Evolutionary conservation across 2,113 vertebrate genomes (phyloP).

Genomic region (Arothron firmamentum): DNA sequence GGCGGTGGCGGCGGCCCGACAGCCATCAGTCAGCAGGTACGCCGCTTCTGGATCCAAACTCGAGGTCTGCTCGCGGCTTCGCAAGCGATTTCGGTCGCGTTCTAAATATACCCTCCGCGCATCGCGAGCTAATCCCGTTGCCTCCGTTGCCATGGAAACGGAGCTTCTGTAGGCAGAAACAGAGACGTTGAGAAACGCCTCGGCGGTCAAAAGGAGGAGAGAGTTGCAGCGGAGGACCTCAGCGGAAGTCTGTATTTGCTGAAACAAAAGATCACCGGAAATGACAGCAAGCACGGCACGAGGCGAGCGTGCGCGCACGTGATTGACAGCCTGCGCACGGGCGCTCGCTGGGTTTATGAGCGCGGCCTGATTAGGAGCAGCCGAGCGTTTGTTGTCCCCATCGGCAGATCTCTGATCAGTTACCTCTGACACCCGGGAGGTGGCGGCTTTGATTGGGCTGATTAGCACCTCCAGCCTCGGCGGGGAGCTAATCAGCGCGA

Average conservation of each 20-base stretch:
- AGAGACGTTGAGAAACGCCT: slow-evolving; percentile 25
- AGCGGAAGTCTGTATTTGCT: no score
- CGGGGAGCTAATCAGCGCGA: slow-evolving; percentile 43
- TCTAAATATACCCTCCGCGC: slow-evolving; percentile 24
- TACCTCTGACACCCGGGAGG: slow-evolving; percentile 10
- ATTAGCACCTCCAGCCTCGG: slow-evolving; percentile 34
- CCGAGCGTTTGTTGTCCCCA: slow-evolving; percentile 18
- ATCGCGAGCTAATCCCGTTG: slow-evolving; percentile 24
- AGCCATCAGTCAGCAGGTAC: slow-evolving; percentile 81
- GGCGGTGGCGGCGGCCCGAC: slow-evolving; percentile 70
- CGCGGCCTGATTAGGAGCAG: slow-evolving; percentile 9
- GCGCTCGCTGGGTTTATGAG: no score
- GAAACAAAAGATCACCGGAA: no score
- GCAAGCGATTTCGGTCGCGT: slow-evolving; percentile 21
- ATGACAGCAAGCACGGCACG: no score
- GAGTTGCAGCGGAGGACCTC: background rate
- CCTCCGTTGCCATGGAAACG: slow-evolving; percentile 50
- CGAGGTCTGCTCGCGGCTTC: background rate
- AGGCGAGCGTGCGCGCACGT: no score
- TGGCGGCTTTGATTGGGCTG: slow-evolving; percentile 34
- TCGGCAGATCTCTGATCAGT: slow-evolving; percentile 37
- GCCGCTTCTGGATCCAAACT: slow-evolving; percentile 4
- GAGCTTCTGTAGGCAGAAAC: slow-evolving; percentile 27
- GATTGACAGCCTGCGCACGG: no score
- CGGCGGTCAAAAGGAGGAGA: background rate